Evolutionary conservation across 2,888 invertebrate species (phyloP), one percentile per base, ranked within the genome.

Genomic region (Athetis lepigone): DNA sequence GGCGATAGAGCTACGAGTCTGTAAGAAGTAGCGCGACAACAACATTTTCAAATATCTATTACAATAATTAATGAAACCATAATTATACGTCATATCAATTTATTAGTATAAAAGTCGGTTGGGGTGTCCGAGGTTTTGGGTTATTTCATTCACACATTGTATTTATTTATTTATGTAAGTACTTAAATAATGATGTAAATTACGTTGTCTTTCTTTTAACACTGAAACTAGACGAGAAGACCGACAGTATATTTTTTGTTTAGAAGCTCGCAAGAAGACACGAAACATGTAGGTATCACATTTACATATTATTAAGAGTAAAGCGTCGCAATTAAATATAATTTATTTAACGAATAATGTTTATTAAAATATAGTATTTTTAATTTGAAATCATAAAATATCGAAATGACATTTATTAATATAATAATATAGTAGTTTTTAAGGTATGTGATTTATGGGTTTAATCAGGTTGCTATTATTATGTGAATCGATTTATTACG

Each of bases 291-390:
- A 13, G 13, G 33, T 33, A 33, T 29, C 29, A n/a, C n/a, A n/a
- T n/a, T n/a, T 8, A 9, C 6, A 25, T 25, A 11, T 16, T 21
- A 21, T 23, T 21, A 2, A 9, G 1, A 36, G n/a, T 13, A 7
- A 33, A 25, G 11, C 9, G 0, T 11, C 1, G 33, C 13, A 59
- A 33, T 25, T 18, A 3, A 58, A 21, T n/a, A 11, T 13, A 42
- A 36, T 60, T 25, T 33, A 21, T 27, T 37, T 16, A 33, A 19
- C 27, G 25, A 16, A 4, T 33, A n/a, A n/a, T 25, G 9, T 6
- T 21, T 27, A 60, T 62, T 29, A 39, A 33, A 13, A 16, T 9
- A 33, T 13, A 8, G n/a, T 16, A 33, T n/a, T n/a, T n/a, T n/a
- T n/a, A n/a, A n/a, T n/a, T n/a, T 40, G 2, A 16, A 8, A 36